Evolutionary conservation across 2,888 invertebrate genomes (phyloP).

Genomic region (Altica lythri): DNA sequence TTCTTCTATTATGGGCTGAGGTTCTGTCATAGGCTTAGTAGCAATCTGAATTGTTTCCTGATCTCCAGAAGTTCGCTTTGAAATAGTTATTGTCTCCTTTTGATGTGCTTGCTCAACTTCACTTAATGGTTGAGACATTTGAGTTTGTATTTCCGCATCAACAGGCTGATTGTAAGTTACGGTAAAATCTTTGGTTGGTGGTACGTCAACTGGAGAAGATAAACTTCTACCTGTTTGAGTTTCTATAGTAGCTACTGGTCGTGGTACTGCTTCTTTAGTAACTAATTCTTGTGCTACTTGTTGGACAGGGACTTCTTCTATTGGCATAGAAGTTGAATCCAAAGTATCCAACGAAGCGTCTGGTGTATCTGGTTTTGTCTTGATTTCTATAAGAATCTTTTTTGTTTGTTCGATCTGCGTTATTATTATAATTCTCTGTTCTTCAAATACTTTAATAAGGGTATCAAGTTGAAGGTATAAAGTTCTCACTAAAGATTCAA

Average conservation of each 20-base stretch:
- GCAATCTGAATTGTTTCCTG: constrained; percentile 75
- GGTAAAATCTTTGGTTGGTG: constrained; percentile 59
- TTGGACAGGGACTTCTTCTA: constrained; percentile 62
- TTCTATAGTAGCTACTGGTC: constrained; percentile 60
- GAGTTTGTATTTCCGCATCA: constrained; percentile 66
- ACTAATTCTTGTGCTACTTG: constrained; percentile 37
- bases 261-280: constrained; percentile 36
- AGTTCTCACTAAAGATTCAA: constrained; percentile 56
- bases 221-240: constrained; percentile 72
- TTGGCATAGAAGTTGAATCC: constrained; percentile 72
- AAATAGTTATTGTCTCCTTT: constrained; percentile 70
- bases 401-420: constrained; percentile 64
- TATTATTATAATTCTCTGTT: constrained; percentile 66
- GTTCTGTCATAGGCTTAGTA: constrained; percentile 63
- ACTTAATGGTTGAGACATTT: constrained; percentile 45
- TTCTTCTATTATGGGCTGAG: constrained; percentile 59
- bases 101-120: constrained; percentile 53
- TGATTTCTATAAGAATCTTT: constrained; percentile 56
- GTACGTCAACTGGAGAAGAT: constrained; percentile 53
- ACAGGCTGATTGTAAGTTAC: constrained; percentile 61
- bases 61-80: constrained; percentile 65
- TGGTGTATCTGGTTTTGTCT: constrained; percentile 46
- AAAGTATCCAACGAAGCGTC: constrained; percentile 66
- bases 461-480: constrained; percentile 63
- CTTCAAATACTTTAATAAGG: constrained; percentile 63